phyloP scores from a whole-genome alignment of 1,140 invertebrate genomes.

The Battus philenor region DNA sequence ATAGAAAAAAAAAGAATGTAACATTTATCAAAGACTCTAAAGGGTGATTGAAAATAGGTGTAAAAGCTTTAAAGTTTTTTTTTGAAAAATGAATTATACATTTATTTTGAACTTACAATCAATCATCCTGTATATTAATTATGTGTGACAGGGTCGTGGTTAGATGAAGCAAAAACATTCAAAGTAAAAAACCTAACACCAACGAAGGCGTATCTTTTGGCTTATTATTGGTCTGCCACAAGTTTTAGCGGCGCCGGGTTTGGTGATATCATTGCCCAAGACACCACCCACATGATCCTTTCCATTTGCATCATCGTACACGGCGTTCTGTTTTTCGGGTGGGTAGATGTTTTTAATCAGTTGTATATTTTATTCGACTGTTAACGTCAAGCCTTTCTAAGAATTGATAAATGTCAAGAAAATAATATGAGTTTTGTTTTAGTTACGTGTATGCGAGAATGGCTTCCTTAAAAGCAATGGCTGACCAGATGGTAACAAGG shows the following conservation, averaged over 20 bases:
- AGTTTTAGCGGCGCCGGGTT: slow-evolving; percentile 67
- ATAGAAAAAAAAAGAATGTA: too few species aligned
- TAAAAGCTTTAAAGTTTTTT: background rate
- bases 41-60: background rate
- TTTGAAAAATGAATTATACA: too few species aligned
- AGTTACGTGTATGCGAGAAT: slow-evolving; percentile 70
- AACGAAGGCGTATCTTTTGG: slow-evolving; percentile 51
- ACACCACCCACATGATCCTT: slow-evolving; percentile 56
- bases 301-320: slow-evolving; percentile 61
- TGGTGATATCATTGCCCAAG: slow-evolving; percentile 67
- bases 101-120: too few species aligned
- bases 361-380: background rate
- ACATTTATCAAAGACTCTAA: background rate
- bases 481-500: slow-evolving; percentile 57
- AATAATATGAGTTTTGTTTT: slow-evolving; percentile 16
- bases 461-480: slow-evolving; percentile 63
- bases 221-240: slow-evolving; percentile 66
- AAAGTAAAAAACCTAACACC: slow-evolving; percentile 43
- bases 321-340: slow-evolving; percentile 71
- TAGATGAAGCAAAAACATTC: slow-evolving; percentile 42
- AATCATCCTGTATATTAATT: too few species aligned
- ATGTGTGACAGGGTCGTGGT: slow-evolving; percentile 58
- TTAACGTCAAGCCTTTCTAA: too few species aligned
- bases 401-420: too few species aligned
- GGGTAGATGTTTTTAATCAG: slow-evolving; percentile 26